A percentile compares a stretch with the other conserved stretches of the same genome.
Conservation (phyloP, 2,113 vertebrate species). For the Corythaeola cristata region DNA sequence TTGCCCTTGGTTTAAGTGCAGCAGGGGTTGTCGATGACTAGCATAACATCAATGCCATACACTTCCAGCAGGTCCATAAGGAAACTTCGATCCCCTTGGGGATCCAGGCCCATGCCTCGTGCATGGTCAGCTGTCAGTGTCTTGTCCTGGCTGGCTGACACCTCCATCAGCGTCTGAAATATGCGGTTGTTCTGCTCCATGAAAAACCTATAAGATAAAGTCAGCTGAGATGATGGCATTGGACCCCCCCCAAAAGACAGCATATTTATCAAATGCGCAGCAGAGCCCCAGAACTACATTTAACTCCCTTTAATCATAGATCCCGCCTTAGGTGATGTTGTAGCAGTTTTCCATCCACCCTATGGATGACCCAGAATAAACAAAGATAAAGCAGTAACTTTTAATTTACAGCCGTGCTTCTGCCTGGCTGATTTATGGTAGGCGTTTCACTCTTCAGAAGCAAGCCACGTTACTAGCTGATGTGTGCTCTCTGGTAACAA, state of each 20-base stretch:
- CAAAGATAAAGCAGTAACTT: background rate
- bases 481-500: background rate
- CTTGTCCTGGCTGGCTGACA: slow-evolving; percentile 89
- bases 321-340: background rate
- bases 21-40: slow-evolving; percentile 96
- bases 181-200: slow-evolving; percentile 98
- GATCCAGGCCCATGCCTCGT: slow-evolving; percentile 95
- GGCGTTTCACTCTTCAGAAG: background rate
- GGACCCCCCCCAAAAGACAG: background rate
- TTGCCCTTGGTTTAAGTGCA: slow-evolving; percentile 79
- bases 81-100: slow-evolving; percentile 91
- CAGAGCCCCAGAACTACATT: background rate
- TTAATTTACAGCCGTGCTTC: background rate
- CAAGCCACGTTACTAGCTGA: background rate
- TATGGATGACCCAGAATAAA: background rate
- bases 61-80: slow-evolving; percentile 95
- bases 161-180: slow-evolving; percentile 93
- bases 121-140: slow-evolving; percentile 92
- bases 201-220: slow-evolving; percentile 86
- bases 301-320: background rate
- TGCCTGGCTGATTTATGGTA: background rate
- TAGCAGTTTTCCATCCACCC: background rate
- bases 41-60: slow-evolving; percentile 91
- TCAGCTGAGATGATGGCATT: background rate
- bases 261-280: background rate